Evolutionary conservation across 92 coral and sea anemone species (phyloP).

Genomic region (Paragorgia papillata): DNA sequence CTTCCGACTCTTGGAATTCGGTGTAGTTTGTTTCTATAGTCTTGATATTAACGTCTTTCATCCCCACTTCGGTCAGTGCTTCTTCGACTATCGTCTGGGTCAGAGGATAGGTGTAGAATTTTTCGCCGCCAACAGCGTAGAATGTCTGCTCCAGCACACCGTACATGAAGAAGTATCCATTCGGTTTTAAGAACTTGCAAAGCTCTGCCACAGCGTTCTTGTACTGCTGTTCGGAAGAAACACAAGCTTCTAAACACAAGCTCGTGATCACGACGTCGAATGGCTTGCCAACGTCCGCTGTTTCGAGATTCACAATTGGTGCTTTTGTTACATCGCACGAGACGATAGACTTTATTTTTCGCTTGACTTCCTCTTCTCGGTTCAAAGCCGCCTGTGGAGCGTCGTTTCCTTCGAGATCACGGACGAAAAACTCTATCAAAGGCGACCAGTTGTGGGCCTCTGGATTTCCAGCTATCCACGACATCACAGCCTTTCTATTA

Average conservation of each 20-base stretch:
- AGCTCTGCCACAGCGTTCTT: slow-evolving; percentile 26
- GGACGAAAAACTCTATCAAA: slow-evolving; percentile 45
- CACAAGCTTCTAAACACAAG: slow-evolving; percentile 23
- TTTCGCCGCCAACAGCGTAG: slow-evolving; percentile 8
- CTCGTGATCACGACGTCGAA: slow-evolving; percentile 35
- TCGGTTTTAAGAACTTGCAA: slow-evolving; percentile 28
- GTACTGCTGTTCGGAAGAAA: slow-evolving; percentile 17
- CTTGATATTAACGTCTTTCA: neutral
- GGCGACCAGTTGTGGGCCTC: slow-evolving; percentile 51
- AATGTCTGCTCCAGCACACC: slow-evolving; percentile 25
- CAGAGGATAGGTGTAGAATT: slow-evolving; percentile 6
- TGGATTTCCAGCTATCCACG: slow-evolving; percentile 43
- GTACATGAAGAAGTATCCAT: slow-evolving; percentile 20
- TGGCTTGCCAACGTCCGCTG: slow-evolving; percentile 18
- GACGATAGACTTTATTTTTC: slow-evolving; percentile 46
- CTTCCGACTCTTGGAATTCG: too few species aligned
- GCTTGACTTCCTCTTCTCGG: slow-evolving; percentile 52
- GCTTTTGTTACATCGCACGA: slow-evolving; percentile 48
- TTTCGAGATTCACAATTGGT: slow-evolving; percentile 7
- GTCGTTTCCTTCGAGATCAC: slow-evolving; percentile 51
- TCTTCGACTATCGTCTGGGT: slow-evolving; percentile 3
- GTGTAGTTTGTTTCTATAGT: too few species aligned
- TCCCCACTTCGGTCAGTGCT: slow-evolving; percentile 30
- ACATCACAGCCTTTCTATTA: slow-evolving; percentile 47
- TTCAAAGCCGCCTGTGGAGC: slow-evolving; percentile 10